Conservation (phyloP, 1,140 invertebrate species). For the Brachionus calyciflorus region DNA sequence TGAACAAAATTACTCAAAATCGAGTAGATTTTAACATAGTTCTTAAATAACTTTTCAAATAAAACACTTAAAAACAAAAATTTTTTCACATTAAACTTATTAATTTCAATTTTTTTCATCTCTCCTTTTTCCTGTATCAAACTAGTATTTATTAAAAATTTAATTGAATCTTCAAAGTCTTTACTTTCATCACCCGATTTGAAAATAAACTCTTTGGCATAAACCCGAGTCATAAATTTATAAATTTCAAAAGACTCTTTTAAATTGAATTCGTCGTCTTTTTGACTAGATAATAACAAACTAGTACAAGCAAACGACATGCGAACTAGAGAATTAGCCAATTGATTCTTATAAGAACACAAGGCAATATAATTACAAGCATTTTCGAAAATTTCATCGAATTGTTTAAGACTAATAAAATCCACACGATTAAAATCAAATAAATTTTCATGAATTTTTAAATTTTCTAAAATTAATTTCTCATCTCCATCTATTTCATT, state of each 20-base stretch:
- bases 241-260: constrained; percentile 4
- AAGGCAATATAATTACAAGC: constrained; percentile 14
- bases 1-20: neutral
- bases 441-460: constrained; percentile 17
- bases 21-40: constrained; percentile 1
- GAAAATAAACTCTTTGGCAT: constrained; percentile 32
- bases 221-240: neutral
- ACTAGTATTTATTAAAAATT: constrained; percentile 34
- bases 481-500: neutral
- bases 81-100: constrained; percentile 22
- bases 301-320: neutral
- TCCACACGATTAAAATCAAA: neutral
- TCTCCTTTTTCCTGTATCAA: neutral
- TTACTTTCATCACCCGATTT: neutral
- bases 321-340: constrained; percentile 29
- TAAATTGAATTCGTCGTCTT: neutral
- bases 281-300: neutral
- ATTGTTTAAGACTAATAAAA: neutral
- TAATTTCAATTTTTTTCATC: neutral
- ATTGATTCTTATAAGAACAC: constrained; percentile 35
- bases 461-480: neutral
- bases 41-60: constrained; percentile 26
- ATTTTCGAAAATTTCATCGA: neutral
- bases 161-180: constrained; percentile 35
- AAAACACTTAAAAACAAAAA: constrained; percentile 7